These are phyloP conservation scores for Garra rufa DNA, from an alignment of 2,113 vertebrate species.

Conservation along the genomic window DNA sequence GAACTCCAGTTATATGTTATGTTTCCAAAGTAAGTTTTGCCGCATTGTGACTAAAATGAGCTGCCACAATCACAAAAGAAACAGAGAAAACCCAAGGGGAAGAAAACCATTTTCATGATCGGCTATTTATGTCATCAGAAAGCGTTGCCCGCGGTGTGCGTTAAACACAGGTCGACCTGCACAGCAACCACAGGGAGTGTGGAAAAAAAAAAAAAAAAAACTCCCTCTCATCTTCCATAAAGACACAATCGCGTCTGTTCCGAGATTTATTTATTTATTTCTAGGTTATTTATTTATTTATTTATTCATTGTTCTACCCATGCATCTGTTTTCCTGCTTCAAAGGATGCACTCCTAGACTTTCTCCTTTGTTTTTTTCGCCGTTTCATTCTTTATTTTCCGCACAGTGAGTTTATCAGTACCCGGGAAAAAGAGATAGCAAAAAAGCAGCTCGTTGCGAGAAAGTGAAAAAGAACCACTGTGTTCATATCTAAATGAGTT, in stretches of 20 bases:
- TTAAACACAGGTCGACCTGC: constrained; percentile 21
- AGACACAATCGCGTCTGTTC: constrained; percentile 19
- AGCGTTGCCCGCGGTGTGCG: constrained; percentile 14
- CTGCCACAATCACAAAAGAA: constrained; percentile 18
- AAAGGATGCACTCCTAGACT: constrained; percentile 41
- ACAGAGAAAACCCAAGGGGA: neutral
- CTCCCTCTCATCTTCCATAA: constrained; percentile 34
- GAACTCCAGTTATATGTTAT: neutral
- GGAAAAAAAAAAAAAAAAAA: neutral
- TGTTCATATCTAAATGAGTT: constrained; percentile 62
- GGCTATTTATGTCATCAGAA: constrained; percentile 34
- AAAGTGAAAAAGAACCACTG: constrained; percentile 49
- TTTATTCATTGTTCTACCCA: constrained; percentile 39
- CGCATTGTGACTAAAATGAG: constrained; percentile 16
- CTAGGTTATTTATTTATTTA: constrained; percentile 29
- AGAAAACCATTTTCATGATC: constrained; percentile 15
- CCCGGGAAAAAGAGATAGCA: neutral
- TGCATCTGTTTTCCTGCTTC: constrained; percentile 26
- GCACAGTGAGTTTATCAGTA: constrained; percentile 31
- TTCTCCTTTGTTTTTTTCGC: neutral
- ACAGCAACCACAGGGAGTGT: neutral
- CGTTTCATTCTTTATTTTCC: neutral
- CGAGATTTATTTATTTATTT: constrained; percentile 26
- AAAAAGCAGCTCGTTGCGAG: constrained; percentile 15
- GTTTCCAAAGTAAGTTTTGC: neutral